These are phyloP conservation scores for Heterotis niloticus DNA, from an alignment of 2,113 vertebrate genomes.

Conservation along the genomic window DNA sequence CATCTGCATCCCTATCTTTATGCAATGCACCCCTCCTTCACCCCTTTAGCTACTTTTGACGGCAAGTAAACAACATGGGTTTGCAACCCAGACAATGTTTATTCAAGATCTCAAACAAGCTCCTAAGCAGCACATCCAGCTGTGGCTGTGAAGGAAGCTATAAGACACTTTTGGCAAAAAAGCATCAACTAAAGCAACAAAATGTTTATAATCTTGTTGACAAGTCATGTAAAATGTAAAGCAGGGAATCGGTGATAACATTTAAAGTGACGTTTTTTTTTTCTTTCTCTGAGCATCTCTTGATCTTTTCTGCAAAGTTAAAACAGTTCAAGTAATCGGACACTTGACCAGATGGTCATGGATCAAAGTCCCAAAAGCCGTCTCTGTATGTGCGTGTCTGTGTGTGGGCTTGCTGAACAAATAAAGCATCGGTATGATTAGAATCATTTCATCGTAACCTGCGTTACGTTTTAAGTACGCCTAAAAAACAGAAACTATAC, in stretches of 20 bases:
- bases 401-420: not conserved
- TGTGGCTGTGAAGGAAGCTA: not conserved
- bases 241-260: not conserved
- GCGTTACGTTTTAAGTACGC: not conserved
- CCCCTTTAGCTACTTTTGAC: no score
- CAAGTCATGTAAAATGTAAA: not conserved
- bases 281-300: conserved; percentile 3
- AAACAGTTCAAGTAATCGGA: not conserved
- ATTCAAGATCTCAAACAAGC: no score
- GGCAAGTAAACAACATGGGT: no score
- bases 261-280: not conserved
- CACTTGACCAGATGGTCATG: not conserved
- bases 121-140: not conserved
- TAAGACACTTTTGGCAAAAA: not conserved
- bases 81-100: no score
- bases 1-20: no score
- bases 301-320: not conserved
- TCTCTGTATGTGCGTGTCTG: not conserved
- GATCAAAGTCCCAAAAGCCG: not conserved
- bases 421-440: not conserved
- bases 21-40: no score
- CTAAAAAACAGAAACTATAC: not conserved
- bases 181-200: no score
- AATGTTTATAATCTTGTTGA: no score
- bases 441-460: not conserved